Percentiles rank a stretch among this genome's conserved stretches.
Evolutionary conservation across 2,888 invertebrate genomes (phyloP).

Genomic region (Euspilapteryx auroguttella): DNA sequence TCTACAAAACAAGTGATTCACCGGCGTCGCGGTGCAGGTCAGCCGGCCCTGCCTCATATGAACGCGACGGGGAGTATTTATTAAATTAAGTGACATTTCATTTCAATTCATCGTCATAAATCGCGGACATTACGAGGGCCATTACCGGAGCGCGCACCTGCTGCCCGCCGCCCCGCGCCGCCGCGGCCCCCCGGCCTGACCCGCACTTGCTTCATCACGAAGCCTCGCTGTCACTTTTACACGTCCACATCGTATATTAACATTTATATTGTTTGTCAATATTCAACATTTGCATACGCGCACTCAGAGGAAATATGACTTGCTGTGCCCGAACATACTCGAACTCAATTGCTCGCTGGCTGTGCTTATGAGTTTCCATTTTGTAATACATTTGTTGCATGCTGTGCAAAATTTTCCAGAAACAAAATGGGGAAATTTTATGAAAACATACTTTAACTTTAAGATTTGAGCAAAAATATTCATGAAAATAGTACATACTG

Average conservation of each 20-base stretch:
- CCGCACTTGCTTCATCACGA: background rate
- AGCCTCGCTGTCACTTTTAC: slow-evolving; percentile 25
- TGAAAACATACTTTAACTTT: no score
- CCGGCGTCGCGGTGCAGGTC: no score
- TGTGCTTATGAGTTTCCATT: slow-evolving; percentile 27
- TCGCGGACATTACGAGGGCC: slow-evolving; percentile 34
- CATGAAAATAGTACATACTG: no score
- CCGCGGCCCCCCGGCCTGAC: slow-evolving; percentile 6
- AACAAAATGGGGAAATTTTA: no score
- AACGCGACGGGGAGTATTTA: slow-evolving; percentile 40
- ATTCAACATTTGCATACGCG: slow-evolving; percentile 38
- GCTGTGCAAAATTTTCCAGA: no score
- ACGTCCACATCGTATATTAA: slow-evolving; percentile 37
- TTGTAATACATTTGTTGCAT: slow-evolving; percentile 50
- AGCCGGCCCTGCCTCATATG: no score
- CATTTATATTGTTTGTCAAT: slow-evolving; percentile 45
- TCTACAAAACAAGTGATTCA: slow-evolving; percentile 58
- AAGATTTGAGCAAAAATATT: no score
- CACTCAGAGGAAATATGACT: slow-evolving; percentile 29
- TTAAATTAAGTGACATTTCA: slow-evolving; percentile 55
- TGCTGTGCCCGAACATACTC: slow-evolving; percentile 15
- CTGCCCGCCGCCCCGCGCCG: slow-evolving; percentile 11
- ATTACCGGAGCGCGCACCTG: slow-evolving; percentile 31
- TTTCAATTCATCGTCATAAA: slow-evolving; percentile 44
- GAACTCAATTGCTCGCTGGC: slow-evolving; percentile 11